Evolutionary conservation across 2,888 invertebrate genomes (phyloP).

Genomic region (Synergus umbraculus): DNA sequence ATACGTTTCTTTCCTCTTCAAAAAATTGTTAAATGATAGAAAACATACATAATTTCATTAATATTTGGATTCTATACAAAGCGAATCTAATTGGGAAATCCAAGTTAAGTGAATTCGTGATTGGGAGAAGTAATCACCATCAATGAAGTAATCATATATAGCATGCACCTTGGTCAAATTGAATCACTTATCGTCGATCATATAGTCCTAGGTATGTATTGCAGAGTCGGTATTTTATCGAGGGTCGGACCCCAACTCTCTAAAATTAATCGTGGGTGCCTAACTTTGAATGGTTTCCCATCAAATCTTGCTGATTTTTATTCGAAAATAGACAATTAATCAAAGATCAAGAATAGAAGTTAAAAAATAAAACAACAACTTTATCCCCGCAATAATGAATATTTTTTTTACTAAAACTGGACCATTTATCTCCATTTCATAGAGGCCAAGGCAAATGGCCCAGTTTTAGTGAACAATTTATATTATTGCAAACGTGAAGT

Average conservation of each 20-base stretch:
- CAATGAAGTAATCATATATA: not conserved
- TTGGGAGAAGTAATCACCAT: conserved; percentile 4
- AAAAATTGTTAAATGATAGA: not conserved
- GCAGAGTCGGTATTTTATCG: not conserved
- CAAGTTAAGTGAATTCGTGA: conserved; percentile 25
- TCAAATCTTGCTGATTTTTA: not conserved
- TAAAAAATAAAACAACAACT: too few relatives aligned
- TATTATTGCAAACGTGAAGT: too few relatives aligned
- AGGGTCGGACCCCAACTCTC: conserved; percentile 18
- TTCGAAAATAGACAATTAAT: not conserved
- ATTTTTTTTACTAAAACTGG: too few relatives aligned
- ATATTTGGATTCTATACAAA: not conserved
- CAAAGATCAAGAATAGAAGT: not conserved
- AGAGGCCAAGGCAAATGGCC: too few relatives aligned
- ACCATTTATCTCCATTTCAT: too few relatives aligned
- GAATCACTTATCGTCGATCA: conserved; percentile 26
- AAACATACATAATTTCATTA: not conserved
- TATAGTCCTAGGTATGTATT: not conserved
- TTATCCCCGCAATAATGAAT: too few relatives aligned
- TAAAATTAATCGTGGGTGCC: not conserved
- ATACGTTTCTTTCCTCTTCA: too few relatives aligned
- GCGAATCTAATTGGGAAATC: not conserved
- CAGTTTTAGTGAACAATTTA: too few relatives aligned
- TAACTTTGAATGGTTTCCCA: conserved; percentile 8
- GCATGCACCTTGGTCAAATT: conserved; percentile 15